Evolutionary conservation across 2,113 vertebrate species (phyloP).

Genomic region (Acinonyx jubatus): DNA sequence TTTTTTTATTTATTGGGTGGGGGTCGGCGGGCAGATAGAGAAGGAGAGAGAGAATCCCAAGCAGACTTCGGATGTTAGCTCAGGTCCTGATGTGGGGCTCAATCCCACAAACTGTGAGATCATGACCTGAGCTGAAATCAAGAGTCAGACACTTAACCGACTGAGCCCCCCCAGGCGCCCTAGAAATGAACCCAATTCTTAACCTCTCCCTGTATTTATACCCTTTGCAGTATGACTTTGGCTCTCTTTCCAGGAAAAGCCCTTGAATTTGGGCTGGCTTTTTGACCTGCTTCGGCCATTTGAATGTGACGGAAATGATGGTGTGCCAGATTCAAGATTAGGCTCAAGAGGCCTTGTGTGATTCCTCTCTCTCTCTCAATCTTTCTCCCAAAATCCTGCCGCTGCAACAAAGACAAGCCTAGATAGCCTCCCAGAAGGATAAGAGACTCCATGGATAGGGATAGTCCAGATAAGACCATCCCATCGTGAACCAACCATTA

Average conservation of each 20-base stretch:
- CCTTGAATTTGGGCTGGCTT: not conserved
- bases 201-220: not conserved
- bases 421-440: not conserved
- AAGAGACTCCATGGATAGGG: not conserved
- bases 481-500: not conserved
- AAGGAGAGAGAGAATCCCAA: too few species aligned
- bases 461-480: not conserved
- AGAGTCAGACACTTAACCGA: too few species aligned
- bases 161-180: too few species aligned
- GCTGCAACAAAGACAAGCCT: not conserved
- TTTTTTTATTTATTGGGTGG: too few species aligned
- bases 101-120: too few species aligned
- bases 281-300: not conserved
- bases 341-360: not conserved
- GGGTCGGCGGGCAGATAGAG: too few species aligned
- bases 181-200: not conserved
- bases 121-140: too few species aligned
- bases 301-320: not conserved
- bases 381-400: not conserved
- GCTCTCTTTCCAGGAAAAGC: not conserved
- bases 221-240: not conserved
- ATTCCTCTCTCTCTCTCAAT: not conserved
- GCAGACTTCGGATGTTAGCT: too few species aligned
- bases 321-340: not conserved
- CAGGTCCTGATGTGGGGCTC: too few species aligned